A percentile compares a stretch with the other conserved stretches of the same genome.
Evolutionary conservation across 2,113 vertebrate genomes (phyloP).

Genomic region (Damaliscus lunatus): DNA sequence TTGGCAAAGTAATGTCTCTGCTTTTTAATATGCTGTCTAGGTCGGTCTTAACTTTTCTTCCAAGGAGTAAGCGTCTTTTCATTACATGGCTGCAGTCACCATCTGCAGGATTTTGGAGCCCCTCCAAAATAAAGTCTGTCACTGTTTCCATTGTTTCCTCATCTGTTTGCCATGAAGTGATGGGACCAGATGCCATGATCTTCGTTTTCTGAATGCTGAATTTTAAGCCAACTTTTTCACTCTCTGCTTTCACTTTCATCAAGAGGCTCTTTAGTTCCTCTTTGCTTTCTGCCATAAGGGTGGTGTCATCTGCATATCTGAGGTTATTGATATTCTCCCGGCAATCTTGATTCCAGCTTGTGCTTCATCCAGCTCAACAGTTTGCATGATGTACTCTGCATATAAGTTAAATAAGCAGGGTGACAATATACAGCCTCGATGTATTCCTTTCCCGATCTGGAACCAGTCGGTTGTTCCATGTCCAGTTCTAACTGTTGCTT

Average conservation of each 20-base stretch:
- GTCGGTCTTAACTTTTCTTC: neutral
- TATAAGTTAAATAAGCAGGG: neutral
- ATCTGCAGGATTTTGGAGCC: neutral
- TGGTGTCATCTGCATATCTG: no score
- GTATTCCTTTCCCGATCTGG: no score
- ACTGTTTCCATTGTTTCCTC: neutral
- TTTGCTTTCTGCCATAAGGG: no score
- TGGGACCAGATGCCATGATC: no score
- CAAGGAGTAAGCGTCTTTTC: neutral
- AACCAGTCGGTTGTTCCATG: neutral
- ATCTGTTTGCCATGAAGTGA: neutral
- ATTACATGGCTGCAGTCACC: neutral
- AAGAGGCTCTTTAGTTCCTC: no score
- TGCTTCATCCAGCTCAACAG: neutral
- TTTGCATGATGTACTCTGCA: neutral
- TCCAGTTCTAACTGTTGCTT: neutral
- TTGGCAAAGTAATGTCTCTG: no score
- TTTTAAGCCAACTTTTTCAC: no score
- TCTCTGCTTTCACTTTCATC: no score
- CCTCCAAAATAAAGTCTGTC: rapidly evolving
- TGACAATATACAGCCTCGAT: no score
- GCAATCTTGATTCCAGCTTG: neutral
- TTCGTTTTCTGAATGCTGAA: no score
- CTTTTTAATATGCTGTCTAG: no score
- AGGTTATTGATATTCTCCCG: neutral